These are phyloP conservation scores for Rhinichthys osculus DNA, from an alignment of 2,797 vertebrate genomes.

Conservation along the genomic window DNA sequence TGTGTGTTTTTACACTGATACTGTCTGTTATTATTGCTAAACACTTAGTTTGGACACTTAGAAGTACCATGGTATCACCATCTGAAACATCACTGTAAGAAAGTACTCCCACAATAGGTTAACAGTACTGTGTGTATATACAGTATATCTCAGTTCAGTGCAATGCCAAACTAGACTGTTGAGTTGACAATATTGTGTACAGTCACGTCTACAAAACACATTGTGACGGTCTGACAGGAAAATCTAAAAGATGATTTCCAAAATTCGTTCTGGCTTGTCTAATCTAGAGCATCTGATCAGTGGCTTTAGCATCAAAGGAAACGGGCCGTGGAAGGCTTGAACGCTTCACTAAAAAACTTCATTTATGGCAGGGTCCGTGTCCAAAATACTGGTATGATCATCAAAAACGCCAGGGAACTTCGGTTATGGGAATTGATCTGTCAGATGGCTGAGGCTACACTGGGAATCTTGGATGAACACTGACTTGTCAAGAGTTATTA, in stretches of 20 bases:
- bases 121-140: neutral
- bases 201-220: neutral
- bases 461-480: neutral
- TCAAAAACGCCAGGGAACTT: neutral
- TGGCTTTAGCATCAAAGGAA: neutral
- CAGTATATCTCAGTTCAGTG: too few relatives aligned
- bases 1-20: neutral
- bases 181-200: neutral
- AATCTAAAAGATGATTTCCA: neutral
- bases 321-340: neutral
- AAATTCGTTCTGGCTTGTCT: slow-evolving; percentile 9
- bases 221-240: neutral
- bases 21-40: neutral
- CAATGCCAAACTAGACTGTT: neutral
- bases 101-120: neutral
- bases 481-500: slow-evolving; percentile 4
- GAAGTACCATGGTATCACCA: neutral
- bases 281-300: slow-evolving; percentile 1
- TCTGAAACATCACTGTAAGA: neutral
- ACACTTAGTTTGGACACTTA: neutral
- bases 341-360: neutral
- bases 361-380: neutral
- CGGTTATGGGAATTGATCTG: slow-evolving; percentile 14
- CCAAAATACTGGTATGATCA: slow-evolving; percentile 1
- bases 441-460: neutral